Conservation (phyloP, 2,113 vertebrate genomes). For the Muscicapa adusta region DNA sequence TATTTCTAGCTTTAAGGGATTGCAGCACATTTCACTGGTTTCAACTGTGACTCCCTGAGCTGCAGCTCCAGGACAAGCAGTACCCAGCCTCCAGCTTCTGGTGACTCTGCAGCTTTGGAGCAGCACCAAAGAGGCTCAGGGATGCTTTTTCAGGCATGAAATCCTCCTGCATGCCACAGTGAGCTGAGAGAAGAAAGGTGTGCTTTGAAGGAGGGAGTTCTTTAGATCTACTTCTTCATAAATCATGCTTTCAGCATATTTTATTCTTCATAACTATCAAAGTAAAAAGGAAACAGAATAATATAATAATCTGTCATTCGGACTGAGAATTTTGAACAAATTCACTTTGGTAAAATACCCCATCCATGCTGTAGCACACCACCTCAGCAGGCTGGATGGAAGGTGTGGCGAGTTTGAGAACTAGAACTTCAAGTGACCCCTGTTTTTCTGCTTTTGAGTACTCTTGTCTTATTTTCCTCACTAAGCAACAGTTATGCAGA, state of each 20-base stretch:
- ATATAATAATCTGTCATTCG: not conserved
- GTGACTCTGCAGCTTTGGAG: not conserved
- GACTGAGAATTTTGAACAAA: not conserved
- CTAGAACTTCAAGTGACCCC: not conserved
- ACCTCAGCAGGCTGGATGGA: not conserved
- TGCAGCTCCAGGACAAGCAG: not conserved
- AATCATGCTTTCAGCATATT: constrained; percentile 21
- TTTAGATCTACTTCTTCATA: constrained; percentile 7
- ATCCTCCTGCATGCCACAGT: not conserved
- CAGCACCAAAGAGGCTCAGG: not conserved
- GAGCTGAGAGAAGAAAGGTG: not conserved
- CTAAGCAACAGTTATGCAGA: not conserved
- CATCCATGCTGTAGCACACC: not conserved
- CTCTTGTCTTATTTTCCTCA: not conserved
- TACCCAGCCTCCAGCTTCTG: not conserved
- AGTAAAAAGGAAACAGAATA: not conserved
- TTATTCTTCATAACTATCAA: constrained; percentile 8
- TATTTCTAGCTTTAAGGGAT: not conserved
- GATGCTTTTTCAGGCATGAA: not conserved
- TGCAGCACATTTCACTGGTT: not conserved
- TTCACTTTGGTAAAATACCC: not conserved
- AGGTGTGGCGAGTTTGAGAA: not conserved
- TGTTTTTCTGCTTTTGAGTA: not conserved
- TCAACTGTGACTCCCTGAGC: not conserved
- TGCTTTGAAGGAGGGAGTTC: not conserved